Conservation (phyloP, 2,888 invertebrate genomes). For the Rhodophaea formosa region DNA sequence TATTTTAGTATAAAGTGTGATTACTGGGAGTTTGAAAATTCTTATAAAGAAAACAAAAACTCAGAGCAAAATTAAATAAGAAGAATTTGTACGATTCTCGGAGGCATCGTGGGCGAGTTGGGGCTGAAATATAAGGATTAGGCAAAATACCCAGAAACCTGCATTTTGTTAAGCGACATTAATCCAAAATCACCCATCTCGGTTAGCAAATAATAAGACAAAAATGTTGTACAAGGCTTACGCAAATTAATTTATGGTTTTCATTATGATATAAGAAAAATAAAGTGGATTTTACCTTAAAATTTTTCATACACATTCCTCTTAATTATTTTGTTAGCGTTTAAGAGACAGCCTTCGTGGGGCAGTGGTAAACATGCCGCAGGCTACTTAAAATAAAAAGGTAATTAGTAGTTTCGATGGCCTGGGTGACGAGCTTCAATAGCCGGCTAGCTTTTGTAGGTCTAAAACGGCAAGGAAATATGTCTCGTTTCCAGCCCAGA, state of each 20-base stretch:
- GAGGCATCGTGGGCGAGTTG: not conserved
- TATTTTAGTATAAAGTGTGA: not conserved
- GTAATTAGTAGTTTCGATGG: no score
- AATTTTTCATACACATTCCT: not conserved
- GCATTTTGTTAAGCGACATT: not conserved
- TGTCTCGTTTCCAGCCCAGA: no score
- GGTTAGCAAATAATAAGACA: slow-evolving; percentile 9
- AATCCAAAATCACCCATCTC: slow-evolving; percentile 5
- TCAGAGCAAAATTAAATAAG: not conserved
- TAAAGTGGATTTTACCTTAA: not conserved
- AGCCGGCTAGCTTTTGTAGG: no score
- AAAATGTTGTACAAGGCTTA: slow-evolving; percentile 2
- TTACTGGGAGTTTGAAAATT: not conserved
- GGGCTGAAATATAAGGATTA: not conserved
- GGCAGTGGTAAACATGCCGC: no score
- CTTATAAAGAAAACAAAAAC: not conserved
- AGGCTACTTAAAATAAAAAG: no score
- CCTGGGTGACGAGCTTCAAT: no score
- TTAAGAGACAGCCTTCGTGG: no score
- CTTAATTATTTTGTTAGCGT: no score
- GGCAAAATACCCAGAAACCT: not conserved
- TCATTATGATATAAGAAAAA: slow-evolving; percentile 2
- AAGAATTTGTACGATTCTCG: slow-evolving; percentile 2
- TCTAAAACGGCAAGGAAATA: no score
- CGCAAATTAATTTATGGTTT: slow-evolving; percentile 13